Percentiles rank a stretch among this genome's conserved stretches.
Evolutionary conservation across 1,140 invertebrate species (phyloP).

Genomic region (Cataglyphis hispanica): DNA sequence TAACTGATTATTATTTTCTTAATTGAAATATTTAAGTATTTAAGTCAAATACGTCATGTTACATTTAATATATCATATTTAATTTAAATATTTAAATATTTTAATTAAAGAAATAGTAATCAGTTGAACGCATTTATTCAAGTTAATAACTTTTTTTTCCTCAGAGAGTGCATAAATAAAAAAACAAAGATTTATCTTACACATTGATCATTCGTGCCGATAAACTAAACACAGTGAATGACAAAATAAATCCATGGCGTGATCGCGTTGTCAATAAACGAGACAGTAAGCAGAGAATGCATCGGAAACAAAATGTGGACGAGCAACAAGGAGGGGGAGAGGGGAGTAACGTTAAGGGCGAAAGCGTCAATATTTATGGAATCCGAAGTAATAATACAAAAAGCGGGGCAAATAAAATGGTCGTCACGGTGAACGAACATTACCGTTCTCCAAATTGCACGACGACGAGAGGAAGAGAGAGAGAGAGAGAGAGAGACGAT

Average conservation of each 20-base stretch:
- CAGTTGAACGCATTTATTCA: too few species aligned
- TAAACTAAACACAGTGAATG: background rate
- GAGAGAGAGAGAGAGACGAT: background rate
- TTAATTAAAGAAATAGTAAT: too few species aligned
- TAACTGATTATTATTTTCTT: too few species aligned
- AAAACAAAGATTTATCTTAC: background rate
- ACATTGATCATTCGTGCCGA: background rate
- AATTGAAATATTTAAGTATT: too few species aligned
- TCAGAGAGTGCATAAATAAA: too few species aligned
- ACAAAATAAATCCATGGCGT: constrained; percentile 18
- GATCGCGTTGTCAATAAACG: constrained; percentile 31
- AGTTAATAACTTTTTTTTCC: too few species aligned
- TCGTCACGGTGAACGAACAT: constrained; percentile 28
- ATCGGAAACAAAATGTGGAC: constrained; percentile 1
- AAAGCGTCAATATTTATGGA: constrained; percentile 57
- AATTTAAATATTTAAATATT: too few species aligned
- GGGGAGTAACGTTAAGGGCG: constrained; percentile 33
- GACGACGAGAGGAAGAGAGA: background rate
- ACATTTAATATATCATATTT: too few species aligned
- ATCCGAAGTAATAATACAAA: constrained; percentile 58
- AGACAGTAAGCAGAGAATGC: constrained; percentile 13
- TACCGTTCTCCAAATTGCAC: constrained; percentile 48
- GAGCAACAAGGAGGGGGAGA: constrained; percentile 5
- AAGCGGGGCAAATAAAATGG: constrained; percentile 57
- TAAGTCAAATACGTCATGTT: too few species aligned